phyloP scores from a whole-genome alignment of 2,797 vertebrate species.

The Echiichthys vipera region DNA sequence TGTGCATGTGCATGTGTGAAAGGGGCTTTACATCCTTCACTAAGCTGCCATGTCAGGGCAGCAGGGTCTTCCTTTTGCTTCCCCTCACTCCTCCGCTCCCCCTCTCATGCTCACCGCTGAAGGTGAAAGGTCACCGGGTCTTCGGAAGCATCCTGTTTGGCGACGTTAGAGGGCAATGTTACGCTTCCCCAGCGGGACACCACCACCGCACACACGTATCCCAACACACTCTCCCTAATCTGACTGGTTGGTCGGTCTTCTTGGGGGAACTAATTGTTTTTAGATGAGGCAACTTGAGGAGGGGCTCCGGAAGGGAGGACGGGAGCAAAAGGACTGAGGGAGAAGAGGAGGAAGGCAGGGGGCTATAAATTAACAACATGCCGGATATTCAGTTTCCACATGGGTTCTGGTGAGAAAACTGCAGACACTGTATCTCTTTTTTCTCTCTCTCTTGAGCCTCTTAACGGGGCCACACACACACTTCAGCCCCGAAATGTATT shows the following conservation, averaged over 20 bases:
- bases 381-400: conserved; percentile 80
- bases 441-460: conserved; percentile 49
- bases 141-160: conserved; percentile 80
- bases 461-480: conserved; percentile 65
- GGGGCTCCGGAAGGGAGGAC: conserved; percentile 81
- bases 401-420: conserved; percentile 68
- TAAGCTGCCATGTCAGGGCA: conserved; percentile 23
- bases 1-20: conserved; percentile 19
- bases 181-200: conserved; percentile 59
- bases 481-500: conserved; percentile 62
- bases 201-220: conserved; percentile 23
- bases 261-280: conserved; percentile 86
- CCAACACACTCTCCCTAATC: conserved; percentile 38
- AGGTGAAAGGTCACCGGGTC: conserved; percentile 72
- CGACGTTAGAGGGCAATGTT: conserved; percentile 68
- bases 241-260: conserved; percentile 55
- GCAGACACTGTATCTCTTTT: conserved; percentile 59
- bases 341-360: conserved; percentile 61
- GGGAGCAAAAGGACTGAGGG: conserved; percentile 50
- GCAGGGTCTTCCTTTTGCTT: not conserved
- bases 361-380: conserved; percentile 74
- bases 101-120: conserved; percentile 56
- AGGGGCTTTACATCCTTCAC: too few relatives aligned
- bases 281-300: conserved; percentile 84
- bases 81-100: conserved; percentile 29